These are phyloP conservation scores for Plagiodera versicolora DNA, from an alignment of 2,888 invertebrate genomes.

Conservation along the genomic window DNA sequence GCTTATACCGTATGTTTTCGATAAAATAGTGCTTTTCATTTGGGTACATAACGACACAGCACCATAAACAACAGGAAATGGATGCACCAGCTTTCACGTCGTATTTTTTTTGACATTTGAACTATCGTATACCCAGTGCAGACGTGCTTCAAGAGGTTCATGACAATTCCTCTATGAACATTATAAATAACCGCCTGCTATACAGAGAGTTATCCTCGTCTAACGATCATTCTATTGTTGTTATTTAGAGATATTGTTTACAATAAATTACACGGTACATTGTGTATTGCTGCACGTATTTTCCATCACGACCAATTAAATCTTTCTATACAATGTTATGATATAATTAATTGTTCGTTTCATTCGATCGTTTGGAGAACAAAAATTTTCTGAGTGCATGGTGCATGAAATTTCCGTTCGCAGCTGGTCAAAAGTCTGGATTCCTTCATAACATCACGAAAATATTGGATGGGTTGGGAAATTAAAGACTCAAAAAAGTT, in stretches of 20 bases:
- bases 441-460: no score
- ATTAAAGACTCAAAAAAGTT: no score
- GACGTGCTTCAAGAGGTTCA: conserved; percentile 8
- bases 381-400: no score
- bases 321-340: conserved; percentile 50
- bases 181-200: conserved; percentile 41
- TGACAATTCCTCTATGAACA: conserved; percentile 26
- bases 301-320: conserved; percentile 53
- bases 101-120: background rate
- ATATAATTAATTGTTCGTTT: conserved; percentile 54
- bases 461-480: no score
- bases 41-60: no score
- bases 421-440: background rate
- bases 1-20: no score
- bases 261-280: conserved; percentile 52
- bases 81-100: background rate
- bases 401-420: no score
- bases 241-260: conserved; percentile 53
- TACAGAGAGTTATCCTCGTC: conserved; percentile 46
- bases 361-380: conserved; percentile 38
- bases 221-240: conserved; percentile 51
- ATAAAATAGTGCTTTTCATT: no score
- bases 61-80: background rate
- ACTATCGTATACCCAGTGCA: background rate
- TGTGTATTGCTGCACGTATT: conserved; percentile 52